Conservation (phyloP, 2,888 invertebrate genomes). For the Hirtodrosophila cameraria region DNA sequence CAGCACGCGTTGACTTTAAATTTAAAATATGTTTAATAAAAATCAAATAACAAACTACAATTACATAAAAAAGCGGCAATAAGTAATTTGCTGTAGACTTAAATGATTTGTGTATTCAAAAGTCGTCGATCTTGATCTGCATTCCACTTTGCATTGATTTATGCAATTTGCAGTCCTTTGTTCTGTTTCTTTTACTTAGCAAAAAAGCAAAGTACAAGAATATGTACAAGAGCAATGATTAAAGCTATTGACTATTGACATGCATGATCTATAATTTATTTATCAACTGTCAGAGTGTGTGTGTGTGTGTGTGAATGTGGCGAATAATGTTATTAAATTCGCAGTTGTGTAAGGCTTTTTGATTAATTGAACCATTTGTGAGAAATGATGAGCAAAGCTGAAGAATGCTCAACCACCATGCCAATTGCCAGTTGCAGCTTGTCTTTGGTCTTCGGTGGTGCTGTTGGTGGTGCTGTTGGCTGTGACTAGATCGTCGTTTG, state of each 20-base stretch:
- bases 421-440: constrained; percentile 47
- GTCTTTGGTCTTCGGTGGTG: constrained; percentile 14
- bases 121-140: constrained; percentile 51
- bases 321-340: constrained; percentile 70
- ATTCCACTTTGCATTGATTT: constrained; percentile 45
- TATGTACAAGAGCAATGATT: constrained; percentile 40
- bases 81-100: constrained; percentile 3
- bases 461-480: constrained; percentile 2
- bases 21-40: too few species aligned
- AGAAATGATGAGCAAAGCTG: constrained; percentile 61
- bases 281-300: constrained; percentile 51
- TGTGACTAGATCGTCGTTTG: constrained; percentile 33
- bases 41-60: too few species aligned
- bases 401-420: constrained; percentile 47
- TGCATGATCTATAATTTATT: constrained; percentile 72
- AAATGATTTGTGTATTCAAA: constrained; percentile 21
- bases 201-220: too few species aligned
- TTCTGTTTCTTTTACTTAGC: constrained; percentile 13
- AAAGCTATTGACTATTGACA: constrained; percentile 65
- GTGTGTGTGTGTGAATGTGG: constrained; percentile 19
- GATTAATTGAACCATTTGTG: constrained; percentile 76
- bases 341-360: constrained; percentile 65
- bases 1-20: too few species aligned
- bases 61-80: too few species aligned
- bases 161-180: constrained; percentile 51